These are phyloP conservation scores for Poecilia latipinna DNA, from an alignment of 2,113 vertebrate genomes.

Conservation along the genomic window DNA sequence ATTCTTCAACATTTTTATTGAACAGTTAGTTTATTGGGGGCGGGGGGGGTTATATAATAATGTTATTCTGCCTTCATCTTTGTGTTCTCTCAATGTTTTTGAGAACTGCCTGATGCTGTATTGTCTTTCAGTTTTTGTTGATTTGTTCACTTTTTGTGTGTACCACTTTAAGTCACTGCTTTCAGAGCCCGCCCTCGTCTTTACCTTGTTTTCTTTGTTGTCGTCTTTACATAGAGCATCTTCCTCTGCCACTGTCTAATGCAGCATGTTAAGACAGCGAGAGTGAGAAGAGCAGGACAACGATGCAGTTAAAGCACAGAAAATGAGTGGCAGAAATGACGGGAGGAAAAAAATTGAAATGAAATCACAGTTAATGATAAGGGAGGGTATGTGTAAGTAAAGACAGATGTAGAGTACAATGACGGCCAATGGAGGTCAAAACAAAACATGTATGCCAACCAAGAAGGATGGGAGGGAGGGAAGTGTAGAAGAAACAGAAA, in stretches of 20 bases:
- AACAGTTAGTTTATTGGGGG: not conserved
- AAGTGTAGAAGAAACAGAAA: not conserved
- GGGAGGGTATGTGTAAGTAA: not conserved
- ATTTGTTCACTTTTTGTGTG: not conserved
- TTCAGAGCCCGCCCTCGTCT: not conserved
- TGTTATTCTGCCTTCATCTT: not conserved
- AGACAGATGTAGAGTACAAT: not conserved
- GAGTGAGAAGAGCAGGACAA: slow-evolving; percentile 2
- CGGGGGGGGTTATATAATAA: not conserved
- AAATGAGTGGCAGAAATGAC: not conserved
- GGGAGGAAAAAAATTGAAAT: not conserved
- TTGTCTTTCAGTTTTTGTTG: not conserved
- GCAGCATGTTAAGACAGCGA: slow-evolving; percentile 48
- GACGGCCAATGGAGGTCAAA: not conserved
- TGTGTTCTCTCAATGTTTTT: not conserved
- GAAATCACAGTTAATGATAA: not conserved
- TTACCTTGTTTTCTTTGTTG: slow-evolving; percentile 83
- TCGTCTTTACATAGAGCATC: slow-evolving; percentile 79
- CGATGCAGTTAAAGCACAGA: not conserved
- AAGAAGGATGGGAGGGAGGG: not conserved
- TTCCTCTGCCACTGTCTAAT: slow-evolving; percentile 82
- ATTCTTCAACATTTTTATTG: not conserved
- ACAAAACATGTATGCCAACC: not conserved
- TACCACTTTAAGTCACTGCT: not conserved
- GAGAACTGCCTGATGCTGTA: not conserved